A percentile compares a stretch with the other conserved stretches of the same genome.
These are phyloP conservation scores for Episyrphus balteatus DNA, from an alignment of 1,140 invertebrate genomes.

Conservation along the genomic window DNA sequence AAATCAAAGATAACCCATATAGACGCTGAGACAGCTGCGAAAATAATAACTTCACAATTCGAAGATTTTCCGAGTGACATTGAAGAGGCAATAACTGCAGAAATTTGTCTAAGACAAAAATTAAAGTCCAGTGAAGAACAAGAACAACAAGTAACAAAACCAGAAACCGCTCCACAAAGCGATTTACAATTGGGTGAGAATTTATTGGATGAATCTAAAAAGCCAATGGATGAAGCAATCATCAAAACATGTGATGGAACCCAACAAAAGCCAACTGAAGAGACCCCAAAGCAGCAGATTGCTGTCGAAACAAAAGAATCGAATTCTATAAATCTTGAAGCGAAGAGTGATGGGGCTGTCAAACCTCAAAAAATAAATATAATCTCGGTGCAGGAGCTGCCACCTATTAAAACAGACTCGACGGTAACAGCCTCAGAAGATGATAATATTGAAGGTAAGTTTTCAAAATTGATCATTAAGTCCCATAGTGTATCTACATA, in stretches of 20 bases:
- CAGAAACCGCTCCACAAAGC: slow-evolving; percentile 1
- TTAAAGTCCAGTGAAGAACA: slow-evolving; percentile 1
- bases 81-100: slow-evolving; percentile 26
- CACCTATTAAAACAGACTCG: slow-evolving; percentile 10
- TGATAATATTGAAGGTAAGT: slow-evolving; percentile 27
- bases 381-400: slow-evolving; percentile 8
- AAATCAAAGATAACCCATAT: slow-evolving; percentile 5
- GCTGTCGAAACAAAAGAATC: neutral
- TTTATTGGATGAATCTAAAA: neutral
- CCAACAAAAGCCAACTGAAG: too few species aligned
- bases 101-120: slow-evolving; percentile 30
- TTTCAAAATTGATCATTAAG: neutral
- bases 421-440: slow-evolving; percentile 16
- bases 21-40: slow-evolving; percentile 2
- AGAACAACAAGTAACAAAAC: neutral
- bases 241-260: too few species aligned
- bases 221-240: too few species aligned
- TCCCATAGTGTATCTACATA: slow-evolving; percentile 1
- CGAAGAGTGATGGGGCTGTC: neutral
- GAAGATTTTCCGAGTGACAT: slow-evolving; percentile 24
- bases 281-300: neutral
- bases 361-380: neutral
- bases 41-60: slow-evolving; percentile 8
- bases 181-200: neutral
- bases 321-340: neutral